Base-by-base conservation (phyloP, 2,113 vertebrate genomes). In the Colius striatus region DNA sequence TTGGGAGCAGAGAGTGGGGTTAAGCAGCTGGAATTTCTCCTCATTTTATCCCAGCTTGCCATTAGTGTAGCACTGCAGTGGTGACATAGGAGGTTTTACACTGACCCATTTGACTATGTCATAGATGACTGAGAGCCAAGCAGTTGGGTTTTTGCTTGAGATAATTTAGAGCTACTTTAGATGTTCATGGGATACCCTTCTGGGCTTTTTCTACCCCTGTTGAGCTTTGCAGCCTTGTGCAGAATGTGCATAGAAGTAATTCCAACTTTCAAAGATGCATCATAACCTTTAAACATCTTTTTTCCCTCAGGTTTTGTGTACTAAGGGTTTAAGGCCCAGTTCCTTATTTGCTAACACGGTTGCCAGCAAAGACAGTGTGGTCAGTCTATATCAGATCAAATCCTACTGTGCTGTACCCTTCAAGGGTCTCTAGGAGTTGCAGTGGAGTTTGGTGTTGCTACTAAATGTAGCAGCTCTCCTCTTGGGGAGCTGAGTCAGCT, bases 341-440 rank as follows among this genome's bases (percentile, higher is more conserved):
- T 77, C 29, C n/a, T 43, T 45, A 1, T 17, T 30, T 74, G 36
- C 11, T 43, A 8, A 10, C 26, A 29, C 11, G 14, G 6, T 34
- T 73, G 17, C 29, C 82, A 83, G 41, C 67, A 41, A n/a, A 79
- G 63, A 21, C 9, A 13, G 8, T 17, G 20, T 11, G 53, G 50
- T 48, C n/a, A 22, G 2, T 34, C 17, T n/a, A 1, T 5, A 0
- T 2, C 2, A 47, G 26, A 47, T 30, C n/a, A 26, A 70, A 43
- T 30, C 14, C 79, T 54, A 0, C 6, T 15, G 9, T 18, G 21
- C 7, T 3, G 3, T 19, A 23, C 19, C 9, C 34, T 68, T 76
- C 10, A 11, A 32, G 36, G 29, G 6, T 29, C 32, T 68, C 29
- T 20, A 21, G 66, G 26, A 26, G 10, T 3, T 30, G 45, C 34